Percentiles rank a stretch among this genome's conserved stretches.
These are phyloP conservation scores for Autographa pulchrina DNA, from an alignment of 2,888 invertebrate species.

Conservation along the genomic window DNA sequence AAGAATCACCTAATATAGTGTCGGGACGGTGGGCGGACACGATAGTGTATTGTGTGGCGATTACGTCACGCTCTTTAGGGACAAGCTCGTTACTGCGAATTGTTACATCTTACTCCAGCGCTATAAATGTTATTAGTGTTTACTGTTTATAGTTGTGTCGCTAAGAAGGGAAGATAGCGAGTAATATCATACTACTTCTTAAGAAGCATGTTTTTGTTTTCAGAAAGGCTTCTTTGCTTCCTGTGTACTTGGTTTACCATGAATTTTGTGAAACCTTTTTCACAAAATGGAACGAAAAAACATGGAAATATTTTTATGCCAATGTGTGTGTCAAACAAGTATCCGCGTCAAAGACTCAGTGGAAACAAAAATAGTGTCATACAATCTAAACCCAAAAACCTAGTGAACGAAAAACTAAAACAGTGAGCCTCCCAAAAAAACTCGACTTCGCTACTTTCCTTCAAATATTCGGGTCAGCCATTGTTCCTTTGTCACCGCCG, in stretches of 20 bases:
- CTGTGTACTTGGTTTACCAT: too few species aligned
- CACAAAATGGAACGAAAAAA: too few species aligned
- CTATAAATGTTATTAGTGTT: conserved; percentile 63
- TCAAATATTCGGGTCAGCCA: conserved; percentile 82
- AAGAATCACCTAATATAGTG: conserved; percentile 66
- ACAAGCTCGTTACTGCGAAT: conserved; percentile 63
- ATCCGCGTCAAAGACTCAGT: not conserved
- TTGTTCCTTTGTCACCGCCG: conserved; percentile 84
- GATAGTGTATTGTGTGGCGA: conserved; percentile 64
- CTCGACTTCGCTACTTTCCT: conserved; percentile 76
- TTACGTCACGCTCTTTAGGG: conserved; percentile 62
- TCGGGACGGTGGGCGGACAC: conserved; percentile 51
- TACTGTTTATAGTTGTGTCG: conserved; percentile 58
- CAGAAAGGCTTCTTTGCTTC: not conserved
- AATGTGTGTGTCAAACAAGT: too few species aligned
- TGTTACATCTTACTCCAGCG: conserved; percentile 65
- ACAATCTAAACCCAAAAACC: conserved; percentile 21
- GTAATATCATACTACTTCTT: conserved; percentile 12
- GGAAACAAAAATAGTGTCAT: not conserved
- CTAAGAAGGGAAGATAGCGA: conserved; percentile 14
- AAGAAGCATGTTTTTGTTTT: not conserved
- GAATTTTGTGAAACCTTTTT: too few species aligned
- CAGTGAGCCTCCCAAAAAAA: conserved; percentile 70
- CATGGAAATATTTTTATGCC: too few species aligned
- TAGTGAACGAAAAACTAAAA: conserved; percentile 42